Percentiles rank a stretch among this genome's conserved stretches.
Evolutionary conservation across 1,140 invertebrate species (phyloP).

Genomic region (Mercenaria mercenaria): DNA sequence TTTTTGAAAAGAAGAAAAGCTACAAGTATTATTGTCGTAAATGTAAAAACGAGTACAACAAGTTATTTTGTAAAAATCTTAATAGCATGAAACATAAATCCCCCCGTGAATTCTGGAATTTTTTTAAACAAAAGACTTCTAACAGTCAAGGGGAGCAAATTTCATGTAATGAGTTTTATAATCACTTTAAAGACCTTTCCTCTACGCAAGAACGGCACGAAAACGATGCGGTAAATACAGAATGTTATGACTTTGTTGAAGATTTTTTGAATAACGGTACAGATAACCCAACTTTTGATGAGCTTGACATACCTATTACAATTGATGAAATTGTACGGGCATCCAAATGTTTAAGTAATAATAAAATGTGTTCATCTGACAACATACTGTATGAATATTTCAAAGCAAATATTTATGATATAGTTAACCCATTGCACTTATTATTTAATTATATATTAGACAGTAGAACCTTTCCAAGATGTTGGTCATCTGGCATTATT

Average conservation of each 20-base stretch:
- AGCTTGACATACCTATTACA: no score
- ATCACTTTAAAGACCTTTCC: no score
- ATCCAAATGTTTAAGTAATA: no score
- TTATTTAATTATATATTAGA: slow-evolving; percentile 17
- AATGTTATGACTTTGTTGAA: no score
- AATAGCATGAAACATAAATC: neutral
- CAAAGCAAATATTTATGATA: no score
- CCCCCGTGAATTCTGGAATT: slow-evolving; percentile 8
- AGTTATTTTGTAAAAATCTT: neutral
- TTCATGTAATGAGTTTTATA: neutral
- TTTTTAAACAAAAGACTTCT: neutral
- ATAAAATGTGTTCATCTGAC: no score
- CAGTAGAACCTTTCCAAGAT: neutral
- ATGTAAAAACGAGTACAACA: slow-evolving; percentile 3
- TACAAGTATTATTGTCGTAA: slow-evolving; percentile 33
- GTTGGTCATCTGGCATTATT: slow-evolving; percentile 20
- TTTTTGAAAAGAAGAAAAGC: neutral
- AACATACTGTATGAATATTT: no score
- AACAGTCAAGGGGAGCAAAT: neutral
- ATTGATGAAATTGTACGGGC: no score
- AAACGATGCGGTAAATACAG: no score
- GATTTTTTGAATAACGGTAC: no score
- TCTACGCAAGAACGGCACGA: no score
- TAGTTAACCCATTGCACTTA: neutral
- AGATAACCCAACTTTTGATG: no score